These are phyloP conservation scores for Melanostoma scalare DNA, from an alignment of 2,888 invertebrate genomes.

Conservation along the genomic window DNA sequence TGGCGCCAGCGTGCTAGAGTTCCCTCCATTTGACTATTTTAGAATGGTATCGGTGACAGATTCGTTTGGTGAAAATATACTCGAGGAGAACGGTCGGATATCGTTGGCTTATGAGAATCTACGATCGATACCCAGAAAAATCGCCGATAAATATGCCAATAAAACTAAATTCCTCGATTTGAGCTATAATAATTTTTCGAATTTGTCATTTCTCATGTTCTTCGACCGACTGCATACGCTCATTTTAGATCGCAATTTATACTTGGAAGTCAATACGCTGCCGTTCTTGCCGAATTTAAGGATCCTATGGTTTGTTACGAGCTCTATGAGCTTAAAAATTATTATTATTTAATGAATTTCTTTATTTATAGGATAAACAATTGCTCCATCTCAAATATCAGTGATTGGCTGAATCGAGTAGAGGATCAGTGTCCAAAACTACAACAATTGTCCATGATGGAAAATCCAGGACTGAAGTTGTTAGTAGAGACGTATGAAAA, in stretches of 20 bases:
- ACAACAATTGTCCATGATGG: slow-evolving; percentile 89
- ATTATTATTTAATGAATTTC: too few species aligned
- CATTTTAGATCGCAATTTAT: slow-evolving; percentile 91
- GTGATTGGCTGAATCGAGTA: slow-evolving; percentile 88
- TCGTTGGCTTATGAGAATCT: slow-evolving; percentile 88
- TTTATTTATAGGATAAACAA: slow-evolving; percentile 84
- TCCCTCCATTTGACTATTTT: slow-evolving; percentile 63
- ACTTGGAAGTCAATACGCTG: slow-evolving; percentile 87
- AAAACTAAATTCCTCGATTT: slow-evolving; percentile 87
- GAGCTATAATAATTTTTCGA: slow-evolving; percentile 89
- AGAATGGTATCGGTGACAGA: slow-evolving; percentile 78
- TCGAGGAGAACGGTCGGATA: slow-evolving; percentile 84
- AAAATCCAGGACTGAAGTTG: slow-evolving; percentile 86
- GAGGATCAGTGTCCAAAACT: slow-evolving; percentile 88
- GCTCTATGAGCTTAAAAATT: neutral
- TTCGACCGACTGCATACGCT: slow-evolving; percentile 89
- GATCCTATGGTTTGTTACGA: slow-evolving; percentile 85
- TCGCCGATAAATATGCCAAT: slow-evolving; percentile 85
- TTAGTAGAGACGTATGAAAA: slow-evolving; percentile 24
- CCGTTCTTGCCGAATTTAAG: slow-evolving; percentile 89
- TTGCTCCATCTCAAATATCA: slow-evolving; percentile 85
- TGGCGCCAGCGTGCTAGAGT: slow-evolving; percentile 71
- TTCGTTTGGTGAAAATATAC: slow-evolving; percentile 77
- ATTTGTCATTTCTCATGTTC: slow-evolving; percentile 87
- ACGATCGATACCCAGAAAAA: slow-evolving; percentile 85